Base-by-base conservation (phyloP, 92 coral and sea anemone genomes). In the Siderastrea radians region DNA sequence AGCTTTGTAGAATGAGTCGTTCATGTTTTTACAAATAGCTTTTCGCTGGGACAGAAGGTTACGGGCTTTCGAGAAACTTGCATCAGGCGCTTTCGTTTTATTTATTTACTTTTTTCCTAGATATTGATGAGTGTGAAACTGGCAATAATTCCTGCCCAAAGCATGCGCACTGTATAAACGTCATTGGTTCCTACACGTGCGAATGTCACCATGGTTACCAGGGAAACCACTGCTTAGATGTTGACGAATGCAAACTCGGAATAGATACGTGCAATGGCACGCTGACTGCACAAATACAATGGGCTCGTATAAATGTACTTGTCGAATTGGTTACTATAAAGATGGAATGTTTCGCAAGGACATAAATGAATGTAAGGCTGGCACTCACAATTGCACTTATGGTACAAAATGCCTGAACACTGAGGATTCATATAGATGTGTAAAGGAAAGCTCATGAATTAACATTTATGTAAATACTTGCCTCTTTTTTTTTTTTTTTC, bases 211-310 rank as follows among this genome's bases (percentile, higher is more conserved):
- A 50, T 7, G 74, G 82, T 14, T 77, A 77, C 9, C 55, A 47
- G 15, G 82, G 73, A 45, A 69, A 15, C 8, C 50, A 69, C 14
- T 81, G 85, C 16, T 2, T 53, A n/a, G 85, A 81, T 45, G 12
- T 68, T 2, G 67, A 81, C 76, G 85, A 81, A 52, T 81, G 85
- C 45, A 45, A 52, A 13, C 64, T 53, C 43, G 77, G 66, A 45
- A n/a, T 46, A 8, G 65, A 81, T 46, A 1, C 3, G 51, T 81
- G 85, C 67, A 53, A 81, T 81, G 46, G n/a, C 77, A 68, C 13
- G 85, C 85, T 43, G n/a, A 53, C 16, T 81, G 85, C 54, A 53
- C 54, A 68, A 81, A 81, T 17, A 81, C 77, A 43, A 38, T 54
- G 64, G 85, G 85, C 77, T 68, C 85, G 8, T 81, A 81, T 46